These are phyloP conservation scores for Rhagoletis pomonella DNA, from an alignment of 1,140 invertebrate species.

Conservation along the genomic window DNA sequence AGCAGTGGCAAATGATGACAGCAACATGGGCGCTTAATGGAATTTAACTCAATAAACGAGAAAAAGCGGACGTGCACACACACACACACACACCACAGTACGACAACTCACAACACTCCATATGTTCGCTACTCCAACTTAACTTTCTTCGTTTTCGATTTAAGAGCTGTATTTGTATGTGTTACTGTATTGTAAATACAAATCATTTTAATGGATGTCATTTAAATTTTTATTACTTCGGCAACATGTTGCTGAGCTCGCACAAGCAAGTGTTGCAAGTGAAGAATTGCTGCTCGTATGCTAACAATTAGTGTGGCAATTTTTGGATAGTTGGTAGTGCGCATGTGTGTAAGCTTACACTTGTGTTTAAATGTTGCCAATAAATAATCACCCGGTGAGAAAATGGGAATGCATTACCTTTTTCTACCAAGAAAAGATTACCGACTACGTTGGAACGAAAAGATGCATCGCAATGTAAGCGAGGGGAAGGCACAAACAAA, in stretches of 20 bases:
- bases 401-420: too few relatives aligned
- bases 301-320: conserved; percentile 69
- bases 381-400: not conserved
- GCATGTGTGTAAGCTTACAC: not conserved
- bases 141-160: not conserved
- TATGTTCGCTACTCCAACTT: not conserved
- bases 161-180: not conserved
- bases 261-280: not conserved
- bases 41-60: not conserved
- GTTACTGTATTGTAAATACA: conserved; percentile 59
- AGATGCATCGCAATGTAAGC: too few relatives aligned
- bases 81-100: not conserved
- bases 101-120: not conserved
- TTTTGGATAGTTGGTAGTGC: conserved; percentile 60
- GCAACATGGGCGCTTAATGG: conserved; percentile 20
- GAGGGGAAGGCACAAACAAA: not conserved
- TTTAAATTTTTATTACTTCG: conserved; percentile 71
- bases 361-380: not conserved
- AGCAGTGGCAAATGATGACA: conserved; percentile 21
- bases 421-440: too few relatives aligned
- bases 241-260: conserved; percentile 69
- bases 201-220: conserved; percentile 73
- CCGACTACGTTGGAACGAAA: too few relatives aligned
- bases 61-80: not conserved
- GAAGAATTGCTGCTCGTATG: not conserved